Percentiles rank a stretch among this genome's conserved stretches.
These are phyloP conservation scores for Dryas iulia DNA, from an alignment of 1,140 invertebrate species.

Conservation along the genomic window DNA sequence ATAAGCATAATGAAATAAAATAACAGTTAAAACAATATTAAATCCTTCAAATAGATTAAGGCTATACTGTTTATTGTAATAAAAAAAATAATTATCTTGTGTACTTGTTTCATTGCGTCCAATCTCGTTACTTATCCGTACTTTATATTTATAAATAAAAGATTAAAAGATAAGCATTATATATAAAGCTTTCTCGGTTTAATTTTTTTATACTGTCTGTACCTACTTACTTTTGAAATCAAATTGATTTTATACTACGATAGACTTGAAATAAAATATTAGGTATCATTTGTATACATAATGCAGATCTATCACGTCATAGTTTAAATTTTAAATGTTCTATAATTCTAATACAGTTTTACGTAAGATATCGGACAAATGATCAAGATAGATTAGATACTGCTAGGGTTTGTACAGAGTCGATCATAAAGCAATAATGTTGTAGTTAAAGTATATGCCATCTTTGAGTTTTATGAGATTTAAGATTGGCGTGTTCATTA, in stretches of 20 bases:
- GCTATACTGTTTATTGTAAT: neutral
- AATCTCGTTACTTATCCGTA: neutral
- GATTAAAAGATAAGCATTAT: neutral
- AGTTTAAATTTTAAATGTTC: slow-evolving; percentile 2
- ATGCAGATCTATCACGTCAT: neutral
- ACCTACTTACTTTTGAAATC: neutral
- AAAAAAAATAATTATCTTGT: neutral
- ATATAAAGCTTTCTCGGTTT: neutral
- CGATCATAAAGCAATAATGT: slow-evolving; percentile 26
- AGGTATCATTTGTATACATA: neutral
- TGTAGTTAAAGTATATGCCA: slow-evolving; percentile 12
- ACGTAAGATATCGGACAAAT: neutral
- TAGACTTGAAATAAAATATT: neutral
- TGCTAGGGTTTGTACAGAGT: neutral
- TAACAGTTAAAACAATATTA: no score
- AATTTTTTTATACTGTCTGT: neutral
- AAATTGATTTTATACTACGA: neutral
- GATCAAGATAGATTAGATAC: slow-evolving; percentile 1
- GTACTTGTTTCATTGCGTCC: neutral
- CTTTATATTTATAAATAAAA: neutral
- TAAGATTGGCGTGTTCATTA: slow-evolving; percentile 61
- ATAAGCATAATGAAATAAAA: no score
- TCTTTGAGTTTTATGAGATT: slow-evolving; percentile 50
- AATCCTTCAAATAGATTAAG: no score
- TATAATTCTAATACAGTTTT: neutral